Evolutionary conservation across 2,797 vertebrate genomes (phyloP).

Genomic region (Brachyrhaphis roseni): DNA sequence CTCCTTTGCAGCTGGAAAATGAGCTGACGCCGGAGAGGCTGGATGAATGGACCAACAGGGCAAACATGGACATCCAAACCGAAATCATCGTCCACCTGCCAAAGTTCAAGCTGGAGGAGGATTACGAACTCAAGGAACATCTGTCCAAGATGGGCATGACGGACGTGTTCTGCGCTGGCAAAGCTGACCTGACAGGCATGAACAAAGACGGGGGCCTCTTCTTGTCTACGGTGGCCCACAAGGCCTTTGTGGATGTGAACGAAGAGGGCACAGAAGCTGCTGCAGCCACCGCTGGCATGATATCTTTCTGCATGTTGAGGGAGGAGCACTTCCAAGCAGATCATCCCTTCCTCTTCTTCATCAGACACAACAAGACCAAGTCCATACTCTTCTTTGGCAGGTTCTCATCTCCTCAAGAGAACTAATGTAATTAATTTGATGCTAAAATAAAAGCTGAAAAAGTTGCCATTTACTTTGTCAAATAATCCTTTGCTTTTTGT

Average conservation of each 20-base stretch:
- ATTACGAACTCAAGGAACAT: slow-evolving; percentile 81
- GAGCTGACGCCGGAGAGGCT: slow-evolving; percentile 85
- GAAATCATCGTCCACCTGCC: slow-evolving; percentile 85
- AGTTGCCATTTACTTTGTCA: neutral
- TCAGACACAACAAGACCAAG: slow-evolving; percentile 86
- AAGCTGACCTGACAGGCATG: slow-evolving; percentile 90
- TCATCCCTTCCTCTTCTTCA: slow-evolving; percentile 94
- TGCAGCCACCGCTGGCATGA: slow-evolving; percentile 84
- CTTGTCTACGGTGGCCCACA: slow-evolving; percentile 89
- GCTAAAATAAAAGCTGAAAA: neutral
- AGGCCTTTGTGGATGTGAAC: slow-evolving; percentile 93
- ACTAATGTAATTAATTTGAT: neutral
- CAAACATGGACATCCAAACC: slow-evolving; percentile 69
- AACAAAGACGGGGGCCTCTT: slow-evolving; percentile 82
- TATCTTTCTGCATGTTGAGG: slow-evolving; percentile 54
- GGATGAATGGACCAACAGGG: slow-evolving; percentile 85
- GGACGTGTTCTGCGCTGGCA: slow-evolving; percentile 81
- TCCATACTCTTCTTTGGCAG: slow-evolving; percentile 89
- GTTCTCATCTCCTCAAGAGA: slow-evolving; percentile 82
- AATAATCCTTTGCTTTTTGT: neutral
- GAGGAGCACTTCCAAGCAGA: slow-evolving; percentile 86
- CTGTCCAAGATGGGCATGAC: slow-evolving; percentile 83
- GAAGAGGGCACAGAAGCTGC: slow-evolving; percentile 96
- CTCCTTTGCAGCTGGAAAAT: slow-evolving; percentile 83
- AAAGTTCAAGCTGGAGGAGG: slow-evolving; percentile 90